Percentiles rank a stretch among this genome's conserved stretches.
Conservation (phyloP, 1,140 invertebrate species). For the Drosophila ficusphila region DNA sequence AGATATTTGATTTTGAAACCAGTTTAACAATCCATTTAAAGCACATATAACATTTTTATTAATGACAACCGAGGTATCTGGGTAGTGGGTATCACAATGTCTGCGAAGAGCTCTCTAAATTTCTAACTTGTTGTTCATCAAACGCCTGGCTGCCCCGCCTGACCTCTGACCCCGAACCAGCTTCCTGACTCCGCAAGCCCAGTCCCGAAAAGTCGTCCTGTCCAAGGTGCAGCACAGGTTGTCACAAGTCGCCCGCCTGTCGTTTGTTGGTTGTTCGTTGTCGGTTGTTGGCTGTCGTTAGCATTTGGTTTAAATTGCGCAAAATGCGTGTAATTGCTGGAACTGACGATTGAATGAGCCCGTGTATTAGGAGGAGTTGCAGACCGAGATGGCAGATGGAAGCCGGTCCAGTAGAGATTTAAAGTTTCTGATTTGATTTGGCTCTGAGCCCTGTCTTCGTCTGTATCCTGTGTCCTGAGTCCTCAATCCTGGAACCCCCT, state of each 20-base stretch:
- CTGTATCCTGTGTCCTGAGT: not conserved
- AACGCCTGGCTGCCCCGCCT: conserved; percentile 48
- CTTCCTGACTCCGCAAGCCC: conserved; percentile 1
- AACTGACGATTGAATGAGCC: conserved; percentile 81
- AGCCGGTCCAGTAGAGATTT: conserved; percentile 55
- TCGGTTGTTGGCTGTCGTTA: conserved; percentile 73
- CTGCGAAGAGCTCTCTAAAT: not conserved
- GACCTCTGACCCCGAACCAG: not conserved
- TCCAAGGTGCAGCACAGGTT: conserved; percentile 77
- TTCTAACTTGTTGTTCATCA: conserved; percentile 70
- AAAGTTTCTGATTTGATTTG: conserved; percentile 79
- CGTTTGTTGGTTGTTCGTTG: conserved; percentile 56
- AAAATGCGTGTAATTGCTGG: conserved; percentile 83
- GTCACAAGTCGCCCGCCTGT: conserved; percentile 62
- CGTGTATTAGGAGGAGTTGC: conserved; percentile 52
- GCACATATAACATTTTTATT: no score
- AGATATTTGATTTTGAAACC: no score
- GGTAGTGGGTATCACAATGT: not conserved
- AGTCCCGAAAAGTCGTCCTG: conserved; percentile 4
- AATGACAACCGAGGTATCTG: not conserved
- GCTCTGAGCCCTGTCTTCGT: conserved; percentile 9
- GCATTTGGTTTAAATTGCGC: conserved; percentile 83
- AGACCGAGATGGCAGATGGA: conserved; percentile 15
- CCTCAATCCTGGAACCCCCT: not conserved
- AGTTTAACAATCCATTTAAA: no score